Evolutionary conservation across 64 coral and sea anemone genomes (phyloP).

Genomic region (Stylophora pistillata): DNA sequence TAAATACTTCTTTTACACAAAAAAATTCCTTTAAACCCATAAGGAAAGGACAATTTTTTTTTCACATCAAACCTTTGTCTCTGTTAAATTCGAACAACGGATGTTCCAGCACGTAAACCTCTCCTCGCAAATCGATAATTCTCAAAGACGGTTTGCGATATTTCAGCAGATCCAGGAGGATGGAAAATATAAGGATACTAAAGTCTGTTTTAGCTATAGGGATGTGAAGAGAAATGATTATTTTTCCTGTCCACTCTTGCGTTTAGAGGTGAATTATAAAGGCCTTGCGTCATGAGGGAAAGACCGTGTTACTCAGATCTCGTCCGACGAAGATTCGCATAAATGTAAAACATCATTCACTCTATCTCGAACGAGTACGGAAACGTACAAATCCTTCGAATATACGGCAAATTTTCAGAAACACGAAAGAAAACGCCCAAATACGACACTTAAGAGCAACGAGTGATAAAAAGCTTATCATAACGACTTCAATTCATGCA

Average conservation of each 20-base stretch:
- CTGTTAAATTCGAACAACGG: background rate
- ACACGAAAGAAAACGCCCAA: background rate
- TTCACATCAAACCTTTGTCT: background rate
- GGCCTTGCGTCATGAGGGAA: constrained; percentile 33
- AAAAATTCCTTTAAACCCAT: background rate
- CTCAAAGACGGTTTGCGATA: background rate
- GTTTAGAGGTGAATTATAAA: constrained; percentile 36
- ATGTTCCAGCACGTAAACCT: background rate
- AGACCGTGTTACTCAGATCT: background rate
- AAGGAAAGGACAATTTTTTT: background rate
- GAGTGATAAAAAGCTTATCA: constrained; percentile 39
- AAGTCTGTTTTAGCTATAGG: background rate
- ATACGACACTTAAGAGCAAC: constrained; percentile 6
- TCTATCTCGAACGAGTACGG: too few species aligned
- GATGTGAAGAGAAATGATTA: background rate
- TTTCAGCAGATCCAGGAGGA: background rate
- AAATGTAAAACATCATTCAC: background rate
- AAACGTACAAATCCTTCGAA: background rate
- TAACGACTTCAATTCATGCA: constrained; percentile 17
- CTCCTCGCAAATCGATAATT: background rate
- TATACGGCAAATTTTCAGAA: background rate
- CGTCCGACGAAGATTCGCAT: background rate
- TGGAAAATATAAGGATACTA: background rate
- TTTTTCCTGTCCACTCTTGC: constrained; percentile 32
- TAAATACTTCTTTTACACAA: too few species aligned